A percentile compares a stretch with the other conserved stretches of the same genome.
Conservation (phyloP, 1,140 invertebrate species). For the Cepaea nemoralis region DNA sequence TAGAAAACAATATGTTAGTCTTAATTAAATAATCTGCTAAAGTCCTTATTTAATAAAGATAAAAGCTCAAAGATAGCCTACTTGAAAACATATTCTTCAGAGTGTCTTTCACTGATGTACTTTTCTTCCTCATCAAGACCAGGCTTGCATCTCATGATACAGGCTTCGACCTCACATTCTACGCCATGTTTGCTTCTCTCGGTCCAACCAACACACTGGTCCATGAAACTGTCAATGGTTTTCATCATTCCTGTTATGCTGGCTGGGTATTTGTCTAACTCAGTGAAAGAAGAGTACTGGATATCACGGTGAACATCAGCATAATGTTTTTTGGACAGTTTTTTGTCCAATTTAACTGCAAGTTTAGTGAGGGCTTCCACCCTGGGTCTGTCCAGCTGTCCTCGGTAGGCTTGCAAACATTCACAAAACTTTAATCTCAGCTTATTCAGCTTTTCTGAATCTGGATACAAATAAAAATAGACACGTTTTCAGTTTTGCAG, state of each 20-base stretch:
- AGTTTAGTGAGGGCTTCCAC: background rate
- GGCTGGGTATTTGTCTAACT: background rate
- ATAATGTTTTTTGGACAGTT: conserved; percentile 17
- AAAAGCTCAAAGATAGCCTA: background rate
- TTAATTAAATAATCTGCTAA: no score
- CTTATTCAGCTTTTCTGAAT: conserved; percentile 10
- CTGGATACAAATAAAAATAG: background rate
- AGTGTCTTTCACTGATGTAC: background rate
- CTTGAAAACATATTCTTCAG: background rate
- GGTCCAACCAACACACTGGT: conserved; percentile 2
- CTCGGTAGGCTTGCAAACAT: background rate
- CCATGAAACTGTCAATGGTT: conserved; percentile 20
- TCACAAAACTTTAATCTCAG: background rate
- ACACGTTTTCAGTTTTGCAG: no score
- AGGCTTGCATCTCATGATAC: background rate
- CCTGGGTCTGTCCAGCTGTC: background rate
- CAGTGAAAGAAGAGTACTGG: conserved; percentile 10
- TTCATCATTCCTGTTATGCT: conserved; percentile 22
- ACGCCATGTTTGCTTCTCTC: background rate
- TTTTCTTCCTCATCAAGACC: conserved; percentile 14
- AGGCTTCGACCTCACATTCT: background rate
- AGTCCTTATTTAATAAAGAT: no score
- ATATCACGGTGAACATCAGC: conserved; percentile 7
- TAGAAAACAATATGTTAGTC: no score
- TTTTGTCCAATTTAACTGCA: background rate